Evolutionary conservation across 2,113 vertebrate genomes (phyloP), one percentile per base, ranked within the genome.

Genomic region (Silurus asotus): DNA sequence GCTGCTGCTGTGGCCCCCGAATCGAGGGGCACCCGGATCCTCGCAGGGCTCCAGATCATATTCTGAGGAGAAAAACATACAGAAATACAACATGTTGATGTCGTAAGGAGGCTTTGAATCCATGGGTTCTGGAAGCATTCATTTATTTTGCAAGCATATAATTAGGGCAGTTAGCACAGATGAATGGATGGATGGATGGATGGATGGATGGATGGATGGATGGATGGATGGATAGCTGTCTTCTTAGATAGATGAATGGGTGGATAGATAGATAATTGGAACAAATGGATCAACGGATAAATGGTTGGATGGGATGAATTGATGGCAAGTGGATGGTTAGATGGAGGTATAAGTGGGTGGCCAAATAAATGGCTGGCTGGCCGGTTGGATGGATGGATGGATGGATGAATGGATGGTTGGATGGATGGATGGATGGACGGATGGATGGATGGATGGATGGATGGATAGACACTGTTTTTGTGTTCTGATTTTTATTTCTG

Each of bases 31-130:
- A 1, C 95, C 94, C 0, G 95, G 95, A 84, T 95, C 92, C 67
- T 94, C 88, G 62, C 95, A 95, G 0, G 94, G 94, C 87, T 95
- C 95, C 0, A 95, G 93, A 75, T 95, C 86, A 25, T 95, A 95
- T 88, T 95, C 95, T 95, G 85, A 4, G 23, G 28, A 7, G 20
- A 70, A 37, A 91, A 64, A 88, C 49, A 80, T 17, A 83, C 61
- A 48, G 53, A 37, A 58, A 55, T 17, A 55, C 5, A 78, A 55
- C 20, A 69, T 20, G 4, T 37, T 37, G 58, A 11, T 37, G 25
- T 19, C 58, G 53, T 10, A 19, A 19, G 5, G 25, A 55, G 28
- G 17, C 83, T n/a, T 11, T 81, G 11, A 37, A 59, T 62, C 58
- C 9, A 48, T 9, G 49, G 78, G 45, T 49, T 15, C 14, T 9